A percentile compares a stretch with the other conserved stretches of the same genome.
Evolutionary conservation across 64 coral and sea anemone genomes (phyloP).

Genomic region (Cladopsammia gracilis): DNA sequence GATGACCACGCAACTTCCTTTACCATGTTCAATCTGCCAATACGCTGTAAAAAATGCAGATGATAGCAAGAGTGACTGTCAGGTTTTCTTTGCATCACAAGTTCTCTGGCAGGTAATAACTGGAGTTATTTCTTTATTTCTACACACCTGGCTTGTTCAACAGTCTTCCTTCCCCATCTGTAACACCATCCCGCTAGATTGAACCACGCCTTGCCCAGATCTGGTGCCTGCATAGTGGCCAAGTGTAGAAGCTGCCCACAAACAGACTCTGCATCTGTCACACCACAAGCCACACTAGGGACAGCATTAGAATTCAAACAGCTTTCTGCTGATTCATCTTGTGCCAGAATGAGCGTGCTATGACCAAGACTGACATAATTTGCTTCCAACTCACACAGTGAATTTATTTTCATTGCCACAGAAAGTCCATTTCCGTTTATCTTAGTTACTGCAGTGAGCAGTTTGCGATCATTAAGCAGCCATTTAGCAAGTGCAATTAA

Average conservation of each 20-base stretch:
- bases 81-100: not conserved
- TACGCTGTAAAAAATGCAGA: too few species aligned
- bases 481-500: slow-evolving; percentile 90
- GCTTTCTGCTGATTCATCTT: slow-evolving; percentile 10
- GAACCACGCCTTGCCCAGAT: slow-evolving; percentile 95
- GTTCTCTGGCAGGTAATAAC: not conserved
- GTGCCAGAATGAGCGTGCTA: slow-evolving; percentile 60
- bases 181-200: slow-evolving; percentile 96
- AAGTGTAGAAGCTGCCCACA: slow-evolving; percentile 92
- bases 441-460: slow-evolving; percentile 81
- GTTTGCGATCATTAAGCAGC: slow-evolving; percentile 86
- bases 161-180: slow-evolving; percentile 94
- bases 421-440: slow-evolving; percentile 73
- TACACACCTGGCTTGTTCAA: slow-evolving; percentile 96
- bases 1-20: not conserved
- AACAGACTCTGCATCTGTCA: slow-evolving; percentile 85
- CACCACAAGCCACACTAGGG: slow-evolving; percentile 71
- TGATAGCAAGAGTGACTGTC: too few species aligned
- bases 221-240: slow-evolving; percentile 88
- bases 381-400: slow-evolving; percentile 84
- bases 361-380: slow-evolving; percentile 78
- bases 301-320: slow-evolving; percentile 43
- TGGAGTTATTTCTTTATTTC: too few species aligned
- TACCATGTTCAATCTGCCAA: too few species aligned
- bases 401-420: slow-evolving; percentile 77